A percentile compares a stretch with the other conserved stretches of the same genome.
These are phyloP conservation scores for Panonychus citri DNA, from an alignment of 1,140 invertebrate species.

Conservation along the genomic window DNA sequence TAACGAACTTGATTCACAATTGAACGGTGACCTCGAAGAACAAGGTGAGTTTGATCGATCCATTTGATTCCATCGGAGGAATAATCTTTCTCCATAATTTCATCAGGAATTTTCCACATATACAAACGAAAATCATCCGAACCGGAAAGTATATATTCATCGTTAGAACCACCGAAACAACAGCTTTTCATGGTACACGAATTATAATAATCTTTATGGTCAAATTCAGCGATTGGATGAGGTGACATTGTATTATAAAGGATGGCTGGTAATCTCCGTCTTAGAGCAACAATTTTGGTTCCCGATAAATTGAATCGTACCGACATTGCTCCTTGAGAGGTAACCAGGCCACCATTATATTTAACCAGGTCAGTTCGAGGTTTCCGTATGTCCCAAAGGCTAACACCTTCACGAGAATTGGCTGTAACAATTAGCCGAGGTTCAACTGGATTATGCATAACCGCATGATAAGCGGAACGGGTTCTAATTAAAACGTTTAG, in stretches of 20 bases:
- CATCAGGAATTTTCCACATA: constrained; percentile 64
- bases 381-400: constrained; percentile 63
- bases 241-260: constrained; percentile 42
- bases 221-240: constrained; percentile 53
- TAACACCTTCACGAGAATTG: constrained; percentile 64
- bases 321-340: constrained; percentile 60
- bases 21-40: constrained; percentile 67
- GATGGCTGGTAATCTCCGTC: constrained; percentile 55
- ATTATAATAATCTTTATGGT: constrained; percentile 75
- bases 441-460: constrained; percentile 67
- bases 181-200: constrained; percentile 93
- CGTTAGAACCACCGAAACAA: constrained; percentile 66
- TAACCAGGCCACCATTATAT: constrained; percentile 40
- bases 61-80: constrained; percentile 13
- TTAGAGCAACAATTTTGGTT: constrained; percentile 49
- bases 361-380: constrained; percentile 35
- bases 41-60: constrained; percentile 46
- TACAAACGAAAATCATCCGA: constrained; percentile 89
- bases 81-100: constrained; percentile 12
- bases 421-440: constrained; percentile 56
- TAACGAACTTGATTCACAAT: constrained; percentile 90
- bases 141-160: constrained; percentile 67
- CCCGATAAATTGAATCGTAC: constrained; percentile 62
- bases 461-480: constrained; percentile 56
- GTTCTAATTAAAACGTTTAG: constrained; percentile 38